Base-by-base conservation (phyloP, 2,888 invertebrate species). In the Drosophila merina region DNA sequence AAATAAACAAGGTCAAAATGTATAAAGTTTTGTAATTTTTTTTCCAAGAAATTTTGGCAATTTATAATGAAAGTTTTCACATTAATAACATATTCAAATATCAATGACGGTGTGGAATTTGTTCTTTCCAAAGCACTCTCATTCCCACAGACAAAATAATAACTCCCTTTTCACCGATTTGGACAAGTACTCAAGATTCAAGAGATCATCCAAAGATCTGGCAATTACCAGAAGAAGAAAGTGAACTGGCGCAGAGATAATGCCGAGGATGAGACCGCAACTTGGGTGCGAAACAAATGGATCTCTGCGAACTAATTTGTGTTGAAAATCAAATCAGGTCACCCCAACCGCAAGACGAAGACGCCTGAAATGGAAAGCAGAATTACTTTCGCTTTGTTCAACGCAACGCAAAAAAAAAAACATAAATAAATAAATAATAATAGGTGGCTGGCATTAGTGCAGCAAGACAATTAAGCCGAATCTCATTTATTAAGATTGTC, bases 331-430 rank as follows among this genome's bases (percentile, higher is more conserved):
- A 57, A 82, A 86, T 86, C 71, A 77, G 81, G 86, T 82, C 81
- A 66, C 20, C 20, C 20, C 20, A 28, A 58, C 69, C 49, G 47
- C 73, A 68, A 62, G 42, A 47, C 20, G 59, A 54, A 44, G 74
- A 51, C 59, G 70, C 67, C 78, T 83, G 81, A 83, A 82, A 82
- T 86, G 82, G 86, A 82, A 82, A 82, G 82, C 84, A 80, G 70
- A 77, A 74, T 75, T 80, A 84, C 82, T 87, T 86, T 82, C 85
- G 83, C 79, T 83, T 79, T 77, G 84, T 64, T 68, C 55, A 62
- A 58, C 64, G 10, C 20, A 20, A 20, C 1, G 14, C 48, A 59
- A 33, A 10, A 9, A 44, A n/a, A 30, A 49, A 25, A 45, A 44
- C 14, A 42, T 28, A 31, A 8, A 9, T 8, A 36, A 47, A 48